phyloP scores from a whole-genome alignment of 1,140 invertebrate genomes.

The Arctopsyche grandis region DNA sequence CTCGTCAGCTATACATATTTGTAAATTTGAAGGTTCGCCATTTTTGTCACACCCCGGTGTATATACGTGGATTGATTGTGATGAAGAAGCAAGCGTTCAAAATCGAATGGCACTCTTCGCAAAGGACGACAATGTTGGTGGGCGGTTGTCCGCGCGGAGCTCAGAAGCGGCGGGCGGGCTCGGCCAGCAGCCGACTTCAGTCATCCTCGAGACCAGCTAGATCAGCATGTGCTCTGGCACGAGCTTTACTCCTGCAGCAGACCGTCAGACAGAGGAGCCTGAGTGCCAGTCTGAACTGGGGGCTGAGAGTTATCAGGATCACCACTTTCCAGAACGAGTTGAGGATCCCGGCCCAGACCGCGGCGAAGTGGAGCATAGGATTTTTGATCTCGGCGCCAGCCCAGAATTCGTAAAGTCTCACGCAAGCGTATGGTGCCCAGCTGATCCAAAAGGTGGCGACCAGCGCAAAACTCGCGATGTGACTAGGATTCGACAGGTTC shows the following conservation, averaged over 20 bases:
- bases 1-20: no score
- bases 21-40: no score
- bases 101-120: no score
- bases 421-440: constrained; percentile 89
- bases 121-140: no score
- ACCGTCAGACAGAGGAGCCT: constrained; percentile 89
- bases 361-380: constrained; percentile 88
- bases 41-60: no score
- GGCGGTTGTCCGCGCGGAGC: background rate
- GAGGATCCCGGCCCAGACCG: constrained; percentile 92
- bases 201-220: constrained; percentile 86
- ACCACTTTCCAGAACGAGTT: constrained; percentile 96
- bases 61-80: no score
- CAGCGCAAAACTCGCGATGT: constrained; percentile 93
- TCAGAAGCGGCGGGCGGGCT: constrained; percentile 16
- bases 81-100: no score
- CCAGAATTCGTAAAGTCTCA: constrained; percentile 72
- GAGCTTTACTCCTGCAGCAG: constrained; percentile 83
- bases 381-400: constrained; percentile 72
- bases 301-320: constrained; percentile 87
- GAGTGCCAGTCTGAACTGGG: constrained; percentile 88
- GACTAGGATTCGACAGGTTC: constrained; percentile 91
- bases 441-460: constrained; percentile 90
- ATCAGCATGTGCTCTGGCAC: constrained; percentile 77
- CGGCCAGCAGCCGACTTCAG: constrained; percentile 59